Conservation (phyloP, 2,797 vertebrate species). For the Poecilia velifera region DNA sequence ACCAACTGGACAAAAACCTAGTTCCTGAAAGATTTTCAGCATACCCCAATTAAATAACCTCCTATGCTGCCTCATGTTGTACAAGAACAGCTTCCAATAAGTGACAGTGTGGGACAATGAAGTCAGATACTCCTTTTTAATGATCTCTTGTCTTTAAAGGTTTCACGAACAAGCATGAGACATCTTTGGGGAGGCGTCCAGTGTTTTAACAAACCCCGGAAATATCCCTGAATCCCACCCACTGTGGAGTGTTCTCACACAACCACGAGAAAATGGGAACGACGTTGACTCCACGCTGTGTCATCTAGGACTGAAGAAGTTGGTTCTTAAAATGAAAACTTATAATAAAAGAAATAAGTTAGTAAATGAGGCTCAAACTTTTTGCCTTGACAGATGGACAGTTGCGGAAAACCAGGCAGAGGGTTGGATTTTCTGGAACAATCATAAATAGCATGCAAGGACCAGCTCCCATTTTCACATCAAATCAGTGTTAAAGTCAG, state of each 20-base stretch:
- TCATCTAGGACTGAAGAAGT: constrained; percentile 7
- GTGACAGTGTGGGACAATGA: constrained; percentile 7
- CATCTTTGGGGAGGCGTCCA: constrained; percentile 7
- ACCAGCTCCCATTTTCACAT: background rate
- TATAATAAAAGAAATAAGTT: background rate
- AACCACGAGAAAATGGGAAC: constrained; percentile 15
- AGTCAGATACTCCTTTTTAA: constrained; percentile 1
- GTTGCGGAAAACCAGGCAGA: background rate
- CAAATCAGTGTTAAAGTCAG: background rate
- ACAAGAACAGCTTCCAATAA: background rate
- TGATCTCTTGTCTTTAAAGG: constrained; percentile 33
- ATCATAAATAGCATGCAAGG: background rate
- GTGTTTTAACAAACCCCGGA: constrained; percentile 12
- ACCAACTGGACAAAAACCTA: background rate
- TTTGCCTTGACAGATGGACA: background rate
- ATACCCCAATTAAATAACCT: background rate
- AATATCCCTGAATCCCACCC: constrained; percentile 39
- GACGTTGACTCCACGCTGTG: constrained; percentile 15
- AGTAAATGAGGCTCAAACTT: constrained; percentile 1
- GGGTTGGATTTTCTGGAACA: background rate
- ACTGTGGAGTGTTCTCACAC: constrained; percentile 17
- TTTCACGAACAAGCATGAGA: constrained; percentile 10
- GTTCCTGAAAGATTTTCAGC: background rate
- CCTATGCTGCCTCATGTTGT: constrained; percentile 14
- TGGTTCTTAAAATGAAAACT: constrained; percentile 15